These are phyloP conservation scores for Petrocephalus microphthalmus DNA, from an alignment of 2,113 vertebrate species.

Conservation along the genomic window DNA sequence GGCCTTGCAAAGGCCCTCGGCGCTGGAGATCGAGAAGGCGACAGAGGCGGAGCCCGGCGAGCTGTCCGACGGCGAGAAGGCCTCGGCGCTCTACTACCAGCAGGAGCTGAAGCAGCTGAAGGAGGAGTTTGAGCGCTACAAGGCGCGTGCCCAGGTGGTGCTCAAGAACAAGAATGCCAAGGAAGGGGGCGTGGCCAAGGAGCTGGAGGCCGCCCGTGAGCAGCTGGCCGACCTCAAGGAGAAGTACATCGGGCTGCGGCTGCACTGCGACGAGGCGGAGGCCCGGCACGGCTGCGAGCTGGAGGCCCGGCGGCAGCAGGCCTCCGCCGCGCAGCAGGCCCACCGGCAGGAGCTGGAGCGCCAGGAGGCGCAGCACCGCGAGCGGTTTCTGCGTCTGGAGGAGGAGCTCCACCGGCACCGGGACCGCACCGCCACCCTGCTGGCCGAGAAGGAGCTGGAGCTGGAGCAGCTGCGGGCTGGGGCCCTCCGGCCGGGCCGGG, in stretches of 20 bases:
- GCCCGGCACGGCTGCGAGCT: conserved; percentile 53
- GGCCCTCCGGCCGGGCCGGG: background rate
- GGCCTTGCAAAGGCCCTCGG: conserved; percentile 59
- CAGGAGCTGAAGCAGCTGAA: conserved; percentile 84
- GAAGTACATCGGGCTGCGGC: conserved; percentile 76
- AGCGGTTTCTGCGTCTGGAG: conserved; percentile 71
- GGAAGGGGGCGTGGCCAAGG: conserved; percentile 69
- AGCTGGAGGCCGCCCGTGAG: conserved; percentile 78
- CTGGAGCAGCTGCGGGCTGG: conserved; percentile 69
- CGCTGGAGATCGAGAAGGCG: conserved; percentile 58
- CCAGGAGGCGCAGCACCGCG: conserved; percentile 61
- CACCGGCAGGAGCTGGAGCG: conserved; percentile 76
- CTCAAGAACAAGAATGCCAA: conserved; percentile 79
- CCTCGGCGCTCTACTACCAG: conserved; percentile 61
- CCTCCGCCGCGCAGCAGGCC: conserved; percentile 56
- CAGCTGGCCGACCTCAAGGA: conserved; percentile 82
- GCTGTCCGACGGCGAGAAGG: conserved; percentile 58
- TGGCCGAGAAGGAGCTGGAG: conserved; percentile 84
- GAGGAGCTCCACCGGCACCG: conserved; percentile 87
- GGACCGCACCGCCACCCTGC: conserved; percentile 77
- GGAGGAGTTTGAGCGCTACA: conserved; percentile 92
- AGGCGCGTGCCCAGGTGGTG: conserved; percentile 80
- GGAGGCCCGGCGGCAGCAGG: conserved; percentile 62
- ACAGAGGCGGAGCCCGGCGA: conserved; percentile 39
- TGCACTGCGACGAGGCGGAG: conserved; percentile 69